Conservation (phyloP, 1,140 invertebrate genomes). For the Hydropsyche tenuis region DNA sequence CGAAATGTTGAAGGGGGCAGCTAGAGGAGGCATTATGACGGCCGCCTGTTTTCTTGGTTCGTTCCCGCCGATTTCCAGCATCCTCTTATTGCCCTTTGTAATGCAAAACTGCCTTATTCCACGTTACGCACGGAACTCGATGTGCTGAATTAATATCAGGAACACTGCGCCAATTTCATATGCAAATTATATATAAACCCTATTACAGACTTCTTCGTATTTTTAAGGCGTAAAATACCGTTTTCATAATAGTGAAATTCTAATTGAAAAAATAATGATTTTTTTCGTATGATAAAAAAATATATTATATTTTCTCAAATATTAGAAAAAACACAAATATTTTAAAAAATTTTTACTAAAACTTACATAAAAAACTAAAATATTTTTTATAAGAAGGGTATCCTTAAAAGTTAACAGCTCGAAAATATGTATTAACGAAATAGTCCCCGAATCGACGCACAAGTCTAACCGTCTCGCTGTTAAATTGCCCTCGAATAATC, state of each 20-base stretch:
- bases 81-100: slow-evolving; percentile 45
- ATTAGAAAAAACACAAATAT: too few species aligned
- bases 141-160: slow-evolving; percentile 40
- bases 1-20: not conserved
- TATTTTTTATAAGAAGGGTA: too few species aligned
- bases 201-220: too few species aligned
- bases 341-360: too few species aligned
- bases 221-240: too few species aligned
- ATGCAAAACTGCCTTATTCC: slow-evolving; percentile 43
- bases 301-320: too few species aligned
- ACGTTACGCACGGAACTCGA: slow-evolving; percentile 43
- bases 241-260: too few species aligned
- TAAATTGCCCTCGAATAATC: slow-evolving; percentile 39
- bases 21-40: slow-evolving; percentile 32
- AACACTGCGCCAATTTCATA: slow-evolving; percentile 21
- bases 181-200: too few species aligned
- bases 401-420: not conserved
- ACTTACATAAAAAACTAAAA: too few species aligned
- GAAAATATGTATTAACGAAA: too few species aligned
- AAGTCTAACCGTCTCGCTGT: slow-evolving; percentile 2
- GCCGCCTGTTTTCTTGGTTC: slow-evolving; percentile 41
- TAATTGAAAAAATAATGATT: too few species aligned
- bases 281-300: too few species aligned
- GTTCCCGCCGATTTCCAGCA: slow-evolving; percentile 36
- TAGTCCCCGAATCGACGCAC: not conserved